A percentile compares a stretch with the other conserved stretches of the same genome.
These are phyloP conservation scores for Pedicia rivosa DNA, from an alignment of 2,888 invertebrate species.

Conservation along the genomic window DNA sequence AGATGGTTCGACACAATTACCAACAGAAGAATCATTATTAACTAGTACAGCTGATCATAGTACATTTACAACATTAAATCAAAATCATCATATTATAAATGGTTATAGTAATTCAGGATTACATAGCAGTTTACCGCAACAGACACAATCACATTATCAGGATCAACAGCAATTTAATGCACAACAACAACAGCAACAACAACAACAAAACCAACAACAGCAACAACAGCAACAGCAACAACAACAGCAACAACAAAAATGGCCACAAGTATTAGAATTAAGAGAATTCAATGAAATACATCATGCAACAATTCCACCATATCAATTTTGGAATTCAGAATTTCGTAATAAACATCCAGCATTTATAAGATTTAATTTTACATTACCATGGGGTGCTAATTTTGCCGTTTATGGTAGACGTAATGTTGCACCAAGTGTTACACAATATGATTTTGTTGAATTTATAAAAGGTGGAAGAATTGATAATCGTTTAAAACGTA, in stretches of 20 bases:
- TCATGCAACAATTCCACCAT: conserved; percentile 72
- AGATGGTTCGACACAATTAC: conserved; percentile 43
- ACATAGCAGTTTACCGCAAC: conserved; percentile 24
- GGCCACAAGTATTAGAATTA: conserved; percentile 64
- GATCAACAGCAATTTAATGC: conserved; percentile 37
- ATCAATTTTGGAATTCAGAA: conserved; percentile 87
- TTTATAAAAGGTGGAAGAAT: conserved; percentile 76
- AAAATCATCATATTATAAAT: conserved; percentile 13
- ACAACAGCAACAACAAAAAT: conserved; percentile 53
- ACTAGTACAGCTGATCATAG: conserved; percentile 55
- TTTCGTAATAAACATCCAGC: conserved; percentile 82
- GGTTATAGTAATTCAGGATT: conserved; percentile 20
- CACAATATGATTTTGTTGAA: conserved; percentile 93
- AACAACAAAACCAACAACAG: conserved; percentile 27
- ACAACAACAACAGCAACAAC: conserved; percentile 56
- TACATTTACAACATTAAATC: conserved; percentile 32
- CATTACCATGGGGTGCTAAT: conserved; percentile 82
- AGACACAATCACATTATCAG: conserved; percentile 22
- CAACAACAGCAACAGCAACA: conserved; percentile 29
- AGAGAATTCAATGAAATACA: conserved; percentile 73
- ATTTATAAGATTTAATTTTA: conserved; percentile 76
- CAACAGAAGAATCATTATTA: conserved; percentile 61
- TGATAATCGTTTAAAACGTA: conserved; percentile 54
- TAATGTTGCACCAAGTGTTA: conserved; percentile 90
- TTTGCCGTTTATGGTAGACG: conserved; percentile 91